Percentiles rank a stretch among this genome's conserved stretches.
phyloP scores from a whole-genome alignment of 2,113 vertebrate species.

The Colossoma macropomum region DNA sequence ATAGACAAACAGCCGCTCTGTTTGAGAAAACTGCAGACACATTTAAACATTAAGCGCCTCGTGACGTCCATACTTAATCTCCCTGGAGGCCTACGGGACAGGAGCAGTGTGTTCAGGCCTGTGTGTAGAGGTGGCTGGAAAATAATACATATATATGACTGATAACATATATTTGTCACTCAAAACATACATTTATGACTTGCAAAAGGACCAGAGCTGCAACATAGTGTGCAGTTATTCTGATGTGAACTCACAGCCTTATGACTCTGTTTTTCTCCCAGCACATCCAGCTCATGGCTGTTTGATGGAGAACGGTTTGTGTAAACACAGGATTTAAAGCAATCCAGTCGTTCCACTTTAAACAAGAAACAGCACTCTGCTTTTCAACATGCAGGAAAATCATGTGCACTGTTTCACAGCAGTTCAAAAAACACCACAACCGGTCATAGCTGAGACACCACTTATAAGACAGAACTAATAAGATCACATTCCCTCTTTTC shows the following conservation, averaged over 20 bases:
- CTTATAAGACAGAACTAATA: too few relatives aligned
- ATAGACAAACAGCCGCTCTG: constrained; percentile 74
- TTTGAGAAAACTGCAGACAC: constrained; percentile 69
- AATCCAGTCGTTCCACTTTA: neutral
- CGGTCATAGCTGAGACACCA: too few relatives aligned
- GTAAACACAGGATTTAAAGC: neutral
- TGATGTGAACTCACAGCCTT: neutral
- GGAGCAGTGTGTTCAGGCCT: neutral
- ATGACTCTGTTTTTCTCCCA: neutral
- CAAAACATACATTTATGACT: neutral
- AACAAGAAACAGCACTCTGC: neutral
- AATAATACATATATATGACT: neutral
- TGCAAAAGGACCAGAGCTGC: too few relatives aligned
- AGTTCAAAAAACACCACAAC: too few relatives aligned
- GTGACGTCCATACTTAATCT: constrained; percentile 57
- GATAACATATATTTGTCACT: neutral
- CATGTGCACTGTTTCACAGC: too few relatives aligned
- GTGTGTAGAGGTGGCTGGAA: neutral
- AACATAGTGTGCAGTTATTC: neutral
- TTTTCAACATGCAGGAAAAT: neutral
- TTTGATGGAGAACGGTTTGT: neutral
- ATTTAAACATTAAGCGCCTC: constrained; percentile 63
- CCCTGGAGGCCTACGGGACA: constrained; percentile 9
- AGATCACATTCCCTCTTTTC: too few relatives aligned
- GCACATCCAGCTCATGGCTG: neutral